These are phyloP conservation scores for Eretmochelys imbricata DNA, from an alignment of 2,113 vertebrate species.

Conservation along the genomic window DNA sequence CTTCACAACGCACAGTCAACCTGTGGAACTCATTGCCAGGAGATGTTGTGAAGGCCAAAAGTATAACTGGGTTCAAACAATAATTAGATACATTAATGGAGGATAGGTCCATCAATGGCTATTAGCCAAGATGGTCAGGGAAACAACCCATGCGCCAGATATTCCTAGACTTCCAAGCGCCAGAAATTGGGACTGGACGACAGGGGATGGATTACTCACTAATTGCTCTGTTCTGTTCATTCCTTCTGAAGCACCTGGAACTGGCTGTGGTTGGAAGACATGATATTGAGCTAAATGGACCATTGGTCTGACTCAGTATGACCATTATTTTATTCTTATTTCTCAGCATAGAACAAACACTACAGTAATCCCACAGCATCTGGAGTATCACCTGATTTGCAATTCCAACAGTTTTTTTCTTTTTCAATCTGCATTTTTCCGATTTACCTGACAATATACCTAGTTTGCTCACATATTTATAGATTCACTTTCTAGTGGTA, in stretches of 20 bases:
- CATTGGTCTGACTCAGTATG: not conserved
- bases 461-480: accelerated
- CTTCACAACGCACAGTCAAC: not conserved
- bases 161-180: not conserved
- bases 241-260: not conserved
- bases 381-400: accelerated
- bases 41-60: not conserved
- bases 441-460: not conserved
- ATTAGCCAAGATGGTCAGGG: not conserved
- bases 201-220: not conserved
- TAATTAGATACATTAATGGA: not conserved
- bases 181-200: not conserved
- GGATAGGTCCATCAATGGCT: not conserved
- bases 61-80: not conserved
- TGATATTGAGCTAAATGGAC: not conserved
- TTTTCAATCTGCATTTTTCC: not conserved
- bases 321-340: not conserved
- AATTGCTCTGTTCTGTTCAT: not conserved
- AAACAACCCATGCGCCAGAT: not conserved
- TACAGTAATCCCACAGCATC: not conserved
- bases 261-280: not conserved
- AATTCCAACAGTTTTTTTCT: not conserved
- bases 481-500: not conserved
- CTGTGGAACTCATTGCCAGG: not conserved
- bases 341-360: not conserved